Evolutionary conservation across 2,888 invertebrate species (phyloP).

Genomic region (Pyralis farinalis): DNA sequence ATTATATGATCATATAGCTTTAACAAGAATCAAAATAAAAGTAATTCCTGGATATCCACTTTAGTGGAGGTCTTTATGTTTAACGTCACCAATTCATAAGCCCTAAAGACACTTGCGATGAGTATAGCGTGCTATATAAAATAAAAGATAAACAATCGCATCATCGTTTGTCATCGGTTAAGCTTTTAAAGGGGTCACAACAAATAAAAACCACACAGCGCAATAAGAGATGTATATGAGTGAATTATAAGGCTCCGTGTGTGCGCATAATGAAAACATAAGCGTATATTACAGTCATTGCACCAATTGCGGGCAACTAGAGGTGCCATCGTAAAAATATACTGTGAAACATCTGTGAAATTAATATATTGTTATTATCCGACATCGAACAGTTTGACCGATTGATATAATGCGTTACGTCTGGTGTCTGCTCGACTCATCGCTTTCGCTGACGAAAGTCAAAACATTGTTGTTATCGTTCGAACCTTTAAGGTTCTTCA

Average conservation of each 20-base stretch:
- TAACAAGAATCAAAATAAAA: slow-evolving; percentile 28
- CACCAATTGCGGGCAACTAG: slow-evolving; percentile 46
- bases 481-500: slow-evolving; percentile 7
- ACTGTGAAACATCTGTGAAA: slow-evolving; percentile 34
- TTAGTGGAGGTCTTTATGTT: slow-evolving; percentile 6
- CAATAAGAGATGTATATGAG: slow-evolving; percentile 47
- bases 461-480: slow-evolving; percentile 42
- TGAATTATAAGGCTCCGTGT: slow-evolving; percentile 45
- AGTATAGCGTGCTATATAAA: slow-evolving; percentile 23
- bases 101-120: slow-evolving; percentile 16
- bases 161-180: slow-evolving; percentile 35
- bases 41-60: slow-evolving; percentile 11
- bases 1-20: no score
- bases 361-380: slow-evolving; percentile 58
- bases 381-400: slow-evolving; percentile 45
- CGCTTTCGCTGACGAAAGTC: slow-evolving; percentile 62
- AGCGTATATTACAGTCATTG: slow-evolving; percentile 50
- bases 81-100: slow-evolving; percentile 15
- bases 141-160: slow-evolving; percentile 31
- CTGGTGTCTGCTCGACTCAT: slow-evolving; percentile 53
- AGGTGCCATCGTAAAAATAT: slow-evolving; percentile 55
- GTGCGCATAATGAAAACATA: slow-evolving; percentile 54
- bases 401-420: slow-evolving; percentile 57
- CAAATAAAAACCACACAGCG: slow-evolving; percentile 38
- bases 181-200: slow-evolving; percentile 33